These are phyloP conservation scores for Phaenicophaeus curvirostris DNA, from an alignment of 2,797 vertebrate species.

Conservation along the genomic window DNA sequence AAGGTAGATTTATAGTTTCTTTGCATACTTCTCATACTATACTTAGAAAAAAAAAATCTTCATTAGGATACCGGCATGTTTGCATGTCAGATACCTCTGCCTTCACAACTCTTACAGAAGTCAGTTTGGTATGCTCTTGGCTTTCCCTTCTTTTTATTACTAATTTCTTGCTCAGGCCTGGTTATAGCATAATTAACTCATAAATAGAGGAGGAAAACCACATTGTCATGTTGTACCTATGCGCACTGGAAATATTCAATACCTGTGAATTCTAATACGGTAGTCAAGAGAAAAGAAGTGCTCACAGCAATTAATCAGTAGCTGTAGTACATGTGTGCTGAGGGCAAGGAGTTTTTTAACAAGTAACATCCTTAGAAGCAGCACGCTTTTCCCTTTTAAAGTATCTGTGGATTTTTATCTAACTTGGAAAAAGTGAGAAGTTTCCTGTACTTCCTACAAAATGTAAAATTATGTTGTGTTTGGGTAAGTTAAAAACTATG, in stretches of 20 bases:
- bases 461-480: neutral
- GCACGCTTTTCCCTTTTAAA: neutral
- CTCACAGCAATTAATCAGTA: slow-evolving; percentile 9
- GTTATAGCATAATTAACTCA: neutral
- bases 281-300: neutral
- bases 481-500: neutral
- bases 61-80: neutral
- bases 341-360: slow-evolving; percentile 13
- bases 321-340: neutral
- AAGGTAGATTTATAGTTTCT: slow-evolving; percentile 40
- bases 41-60: neutral
- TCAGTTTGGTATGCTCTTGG: neutral
- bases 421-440: neutral
- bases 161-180: slow-evolving; percentile 15
- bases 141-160: neutral
- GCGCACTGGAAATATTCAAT: neutral
- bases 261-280: slow-evolving; percentile 22
- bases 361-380: neutral
- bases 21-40: neutral
- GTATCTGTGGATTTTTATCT: neutral
- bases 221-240: neutral
- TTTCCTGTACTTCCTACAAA: neutral
- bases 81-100: neutral
- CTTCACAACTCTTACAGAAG: slow-evolving; percentile 10
- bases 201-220: neutral